Evolutionary conservation across 2,113 vertebrate species (phyloP).

Genomic region (Ibidorhyncha struthersii): DNA sequence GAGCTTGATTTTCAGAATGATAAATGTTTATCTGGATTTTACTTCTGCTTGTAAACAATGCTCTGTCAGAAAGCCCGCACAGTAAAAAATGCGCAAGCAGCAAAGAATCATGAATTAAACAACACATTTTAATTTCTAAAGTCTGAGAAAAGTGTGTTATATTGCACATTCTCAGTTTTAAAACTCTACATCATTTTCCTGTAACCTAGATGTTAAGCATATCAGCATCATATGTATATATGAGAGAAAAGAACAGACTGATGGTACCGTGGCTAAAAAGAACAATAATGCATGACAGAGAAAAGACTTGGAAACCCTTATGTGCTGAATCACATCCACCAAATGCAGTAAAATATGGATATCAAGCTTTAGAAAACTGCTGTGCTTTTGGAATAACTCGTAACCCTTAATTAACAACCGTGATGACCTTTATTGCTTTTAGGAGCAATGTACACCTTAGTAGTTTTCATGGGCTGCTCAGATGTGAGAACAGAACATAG

Average conservation of each 20-base stretch:
- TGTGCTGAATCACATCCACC: not conserved
- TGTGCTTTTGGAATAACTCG: not conserved
- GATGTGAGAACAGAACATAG: not conserved
- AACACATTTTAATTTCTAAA: not conserved
- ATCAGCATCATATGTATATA: not conserved
- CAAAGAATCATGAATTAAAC: not conserved
- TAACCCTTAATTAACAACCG: not conserved
- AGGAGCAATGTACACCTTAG: not conserved
- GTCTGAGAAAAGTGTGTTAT: not conserved
- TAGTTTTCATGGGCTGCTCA: not conserved
- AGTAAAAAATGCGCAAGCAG: not conserved
- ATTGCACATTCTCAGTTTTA: not conserved
- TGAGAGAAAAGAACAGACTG: not conserved
- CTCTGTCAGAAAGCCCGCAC: not conserved
- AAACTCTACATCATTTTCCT: not conserved
- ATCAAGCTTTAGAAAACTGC: not conserved
- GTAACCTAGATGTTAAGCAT: not conserved
- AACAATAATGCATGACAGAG: not conserved
- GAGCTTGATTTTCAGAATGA: not conserved
- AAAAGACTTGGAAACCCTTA: not conserved
- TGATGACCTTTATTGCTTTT: not conserved
- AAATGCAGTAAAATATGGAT: not conserved
- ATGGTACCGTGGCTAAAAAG: not conserved
- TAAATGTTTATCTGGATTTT: not conserved
- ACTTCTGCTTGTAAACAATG: constrained; percentile 17